Percentiles rank a stretch among this genome's conserved stretches.
phyloP scores from a whole-genome alignment of 2,113 vertebrate genomes.

The Gadus macrocephalus region DNA sequence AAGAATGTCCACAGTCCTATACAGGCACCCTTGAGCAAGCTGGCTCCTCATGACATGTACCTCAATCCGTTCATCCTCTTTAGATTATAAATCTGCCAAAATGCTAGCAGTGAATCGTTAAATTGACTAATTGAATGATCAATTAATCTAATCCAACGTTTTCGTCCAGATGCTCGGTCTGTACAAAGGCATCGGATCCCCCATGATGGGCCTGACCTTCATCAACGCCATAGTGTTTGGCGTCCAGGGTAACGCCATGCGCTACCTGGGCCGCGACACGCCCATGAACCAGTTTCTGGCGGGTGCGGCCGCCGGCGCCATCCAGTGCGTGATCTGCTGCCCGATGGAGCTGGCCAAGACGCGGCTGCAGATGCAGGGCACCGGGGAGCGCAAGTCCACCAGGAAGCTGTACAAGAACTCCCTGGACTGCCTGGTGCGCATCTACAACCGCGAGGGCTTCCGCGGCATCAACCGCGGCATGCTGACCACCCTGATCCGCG shows the following conservation, averaged over 20 bases:
- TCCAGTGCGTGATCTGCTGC: constrained; percentile 93
- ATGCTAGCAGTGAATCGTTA: too few species aligned
- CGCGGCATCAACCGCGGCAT: constrained; percentile 88
- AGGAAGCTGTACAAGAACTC: constrained; percentile 88
- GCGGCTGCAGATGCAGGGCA: constrained; percentile 93
- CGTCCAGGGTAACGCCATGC: constrained; percentile 89
- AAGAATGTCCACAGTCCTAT: too few species aligned
- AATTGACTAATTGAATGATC: not conserved
- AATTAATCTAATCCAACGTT: constrained; percentile 18
- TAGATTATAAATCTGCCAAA: too few species aligned
- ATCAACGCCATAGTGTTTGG: constrained; percentile 98
- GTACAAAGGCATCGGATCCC: constrained; percentile 95
- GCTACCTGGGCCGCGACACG: constrained; percentile 82
- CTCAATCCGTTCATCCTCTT: too few species aligned
- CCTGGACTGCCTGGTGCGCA: constrained; percentile 87
- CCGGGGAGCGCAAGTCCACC: constrained; percentile 80
- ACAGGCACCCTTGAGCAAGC: too few species aligned
- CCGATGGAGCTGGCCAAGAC: constrained; percentile 98
- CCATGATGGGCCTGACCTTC: constrained; percentile 98
- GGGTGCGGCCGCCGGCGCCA: constrained; percentile 85
- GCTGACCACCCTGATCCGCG: constrained; percentile 86
- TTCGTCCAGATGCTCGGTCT: constrained; percentile 80
- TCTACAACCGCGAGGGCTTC: constrained; percentile 87
- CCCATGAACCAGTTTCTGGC: constrained; percentile 92
- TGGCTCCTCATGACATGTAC: too few species aligned